These are phyloP conservation scores for Euura saliciscinereae DNA, from an alignment of 1,140 invertebrate species.

Conservation along the genomic window DNA sequence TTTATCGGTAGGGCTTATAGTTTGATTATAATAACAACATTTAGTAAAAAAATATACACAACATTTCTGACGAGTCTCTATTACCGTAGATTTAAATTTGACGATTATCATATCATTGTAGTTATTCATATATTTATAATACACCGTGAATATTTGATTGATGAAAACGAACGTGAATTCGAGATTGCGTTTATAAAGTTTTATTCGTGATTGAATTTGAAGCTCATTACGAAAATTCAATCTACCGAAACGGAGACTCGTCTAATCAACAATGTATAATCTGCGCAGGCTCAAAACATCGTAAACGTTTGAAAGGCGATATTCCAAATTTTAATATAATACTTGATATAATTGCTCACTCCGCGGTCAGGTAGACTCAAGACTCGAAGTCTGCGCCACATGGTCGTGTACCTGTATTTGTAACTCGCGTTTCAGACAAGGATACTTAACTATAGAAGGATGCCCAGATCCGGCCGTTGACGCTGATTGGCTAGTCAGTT, in stretches of 20 bases:
- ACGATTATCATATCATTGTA: too few relatives aligned
- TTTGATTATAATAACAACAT: constrained; percentile 3
- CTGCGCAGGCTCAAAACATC: background rate
- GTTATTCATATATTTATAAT: too few relatives aligned
- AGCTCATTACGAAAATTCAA: too few relatives aligned
- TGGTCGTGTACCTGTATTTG: background rate
- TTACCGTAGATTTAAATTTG: background rate
- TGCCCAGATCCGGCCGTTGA: too few relatives aligned
- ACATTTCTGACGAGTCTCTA: background rate
- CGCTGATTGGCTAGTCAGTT: too few relatives aligned
- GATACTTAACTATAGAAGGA: too few relatives aligned
- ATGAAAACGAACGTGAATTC: too few relatives aligned
- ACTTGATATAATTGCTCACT: background rate
- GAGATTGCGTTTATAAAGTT: too few relatives aligned
- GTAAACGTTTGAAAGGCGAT: background rate
- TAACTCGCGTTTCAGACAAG: background rate
- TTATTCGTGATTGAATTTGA: too few relatives aligned
- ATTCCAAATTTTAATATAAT: background rate
- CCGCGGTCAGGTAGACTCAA: too few relatives aligned
- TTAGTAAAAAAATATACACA: background rate
- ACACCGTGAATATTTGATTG: too few relatives aligned
- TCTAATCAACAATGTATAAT: background rate
- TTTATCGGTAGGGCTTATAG: background rate
- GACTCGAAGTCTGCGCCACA: too few relatives aligned
- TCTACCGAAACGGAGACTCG: background rate